Evolutionary conservation across 2,113 vertebrate species (phyloP).

Genomic region (Chaetops frenatus): DNA sequence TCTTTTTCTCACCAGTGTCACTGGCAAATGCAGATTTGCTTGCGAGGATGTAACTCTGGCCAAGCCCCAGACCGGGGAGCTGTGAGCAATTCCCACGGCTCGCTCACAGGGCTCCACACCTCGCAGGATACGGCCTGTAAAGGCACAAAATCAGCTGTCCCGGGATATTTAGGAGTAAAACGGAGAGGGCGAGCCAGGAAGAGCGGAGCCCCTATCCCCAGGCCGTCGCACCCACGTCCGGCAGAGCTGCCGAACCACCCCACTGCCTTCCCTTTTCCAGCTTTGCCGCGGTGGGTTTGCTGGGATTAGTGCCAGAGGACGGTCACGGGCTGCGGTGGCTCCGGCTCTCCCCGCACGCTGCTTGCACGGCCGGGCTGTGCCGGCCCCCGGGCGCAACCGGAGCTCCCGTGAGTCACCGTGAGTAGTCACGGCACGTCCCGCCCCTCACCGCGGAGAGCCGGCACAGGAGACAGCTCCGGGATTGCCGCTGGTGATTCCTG

Average conservation of each 20-base stretch:
- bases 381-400: neutral
- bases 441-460: accelerated
- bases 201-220: neutral
- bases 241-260: neutral
- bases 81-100: constrained; percentile 14
- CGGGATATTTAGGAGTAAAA: neutral
- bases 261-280: neutral
- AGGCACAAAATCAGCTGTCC: neutral
- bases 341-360: neutral
- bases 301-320: accelerated
- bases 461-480: neutral
- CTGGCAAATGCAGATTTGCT: constrained; percentile 1
- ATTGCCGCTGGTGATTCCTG: neutral
- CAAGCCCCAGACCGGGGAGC: neutral
- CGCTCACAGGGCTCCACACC: neutral
- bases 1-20: constrained; percentile 47
- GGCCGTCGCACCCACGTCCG: neutral
- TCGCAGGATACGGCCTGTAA: neutral
- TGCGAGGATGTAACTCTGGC: constrained; percentile 1
- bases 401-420: neutral
- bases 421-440: neutral
- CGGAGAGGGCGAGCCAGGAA: neutral
- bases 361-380: neutral
- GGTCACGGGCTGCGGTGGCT: neutral
- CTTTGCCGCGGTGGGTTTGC: neutral